Percentiles rank a stretch among this genome's conserved stretches.
phyloP scores from a whole-genome alignment of 2,113 vertebrate species.

The Leptodactylus fuscus region DNA sequence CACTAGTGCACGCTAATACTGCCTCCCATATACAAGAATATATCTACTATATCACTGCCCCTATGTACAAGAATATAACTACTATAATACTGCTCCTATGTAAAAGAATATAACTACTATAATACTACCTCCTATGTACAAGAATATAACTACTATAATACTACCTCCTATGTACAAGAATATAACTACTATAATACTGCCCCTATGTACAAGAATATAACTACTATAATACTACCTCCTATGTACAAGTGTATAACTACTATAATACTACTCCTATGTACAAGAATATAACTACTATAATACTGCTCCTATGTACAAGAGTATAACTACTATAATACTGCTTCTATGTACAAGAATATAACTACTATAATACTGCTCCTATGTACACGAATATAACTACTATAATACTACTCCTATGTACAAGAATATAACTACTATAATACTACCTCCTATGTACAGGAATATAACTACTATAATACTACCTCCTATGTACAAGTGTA shows the following conservation, averaged over 20 bases:
- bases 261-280: conserved; percentile 7
- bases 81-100: background rate
- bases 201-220: background rate
- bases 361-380: conserved; percentile 2
- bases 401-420: conserved; percentile 1
- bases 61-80: conserved; percentile 9
- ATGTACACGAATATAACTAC: conserved; percentile 7
- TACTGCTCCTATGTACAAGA: background rate
- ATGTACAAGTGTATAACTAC: conserved; percentile 1
- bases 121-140: conserved; percentile 3
- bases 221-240: background rate
- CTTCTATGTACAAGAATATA: conserved; percentile 1
- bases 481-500: background rate
- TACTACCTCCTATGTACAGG: background rate
- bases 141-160: conserved; percentile 17
- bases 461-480: conserved; percentile 9
- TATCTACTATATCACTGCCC: background rate
- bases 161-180: background rate
- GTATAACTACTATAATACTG: conserved; percentile 6
- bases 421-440: conserved; percentile 3
- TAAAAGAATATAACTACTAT: conserved; percentile 6
- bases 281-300: conserved; percentile 8
- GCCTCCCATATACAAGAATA: background rate
- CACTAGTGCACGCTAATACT: too few species aligned
- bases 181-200: conserved; percentile 9